Evolutionary conservation across 2,113 vertebrate species (phyloP).

Genomic region (Upupa epops): DNA sequence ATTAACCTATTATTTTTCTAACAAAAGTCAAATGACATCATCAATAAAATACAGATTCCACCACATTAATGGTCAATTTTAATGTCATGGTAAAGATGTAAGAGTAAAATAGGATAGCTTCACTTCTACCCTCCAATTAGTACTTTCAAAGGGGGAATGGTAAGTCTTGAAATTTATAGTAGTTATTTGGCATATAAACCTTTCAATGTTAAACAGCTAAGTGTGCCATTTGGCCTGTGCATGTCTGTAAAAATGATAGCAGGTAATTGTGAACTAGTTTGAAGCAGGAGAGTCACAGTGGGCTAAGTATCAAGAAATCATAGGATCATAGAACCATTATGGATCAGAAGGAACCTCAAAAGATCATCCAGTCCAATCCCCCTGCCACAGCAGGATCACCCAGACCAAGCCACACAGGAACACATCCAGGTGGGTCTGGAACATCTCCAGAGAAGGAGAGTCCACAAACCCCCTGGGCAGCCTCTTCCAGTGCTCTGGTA

Average conservation of each 20-base stretch:
- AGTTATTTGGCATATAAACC: not conserved
- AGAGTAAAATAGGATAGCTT: not conserved
- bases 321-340: no score
- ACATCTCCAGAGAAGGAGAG: no score
- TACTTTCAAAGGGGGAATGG: not conserved
- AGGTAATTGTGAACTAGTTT: not conserved
- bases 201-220: not conserved
- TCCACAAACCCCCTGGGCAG: no score
- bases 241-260: not conserved
- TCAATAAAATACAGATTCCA: not conserved
- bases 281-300: not conserved
- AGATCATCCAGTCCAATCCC: no score
- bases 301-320: not conserved
- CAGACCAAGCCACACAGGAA: no score
- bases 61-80: not conserved
- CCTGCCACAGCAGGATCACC: no score
- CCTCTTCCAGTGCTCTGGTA: no score
- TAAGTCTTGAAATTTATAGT: not conserved
- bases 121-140: not conserved
- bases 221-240: not conserved
- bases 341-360: no score
- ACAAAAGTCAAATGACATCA: not conserved
- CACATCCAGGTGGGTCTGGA: no score
- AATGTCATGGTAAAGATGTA: not conserved
- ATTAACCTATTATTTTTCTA: not conserved